Conservation (phyloP, 2,888 invertebrate species). For the Dorcus parallelipipedus region DNA sequence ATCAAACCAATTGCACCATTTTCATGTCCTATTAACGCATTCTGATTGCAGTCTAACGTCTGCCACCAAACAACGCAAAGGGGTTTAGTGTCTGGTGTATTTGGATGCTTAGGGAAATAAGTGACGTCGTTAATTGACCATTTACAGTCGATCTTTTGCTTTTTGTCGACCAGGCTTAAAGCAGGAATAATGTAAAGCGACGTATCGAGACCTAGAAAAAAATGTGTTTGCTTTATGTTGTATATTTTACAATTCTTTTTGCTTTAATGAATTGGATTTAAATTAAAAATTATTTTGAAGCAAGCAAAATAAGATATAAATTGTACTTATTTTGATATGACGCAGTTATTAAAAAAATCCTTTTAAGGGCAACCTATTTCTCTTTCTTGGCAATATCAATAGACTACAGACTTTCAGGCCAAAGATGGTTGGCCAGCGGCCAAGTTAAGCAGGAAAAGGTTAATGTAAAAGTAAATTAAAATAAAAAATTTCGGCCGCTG, state of each 20-base stretch:
- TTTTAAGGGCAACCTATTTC: too few relatives aligned
- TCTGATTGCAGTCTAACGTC: constrained; percentile 67
- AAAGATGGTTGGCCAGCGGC: too few relatives aligned
- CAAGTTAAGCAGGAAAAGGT: too few relatives aligned
- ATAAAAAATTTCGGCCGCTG: too few relatives aligned
- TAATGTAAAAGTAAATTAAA: too few relatives aligned
- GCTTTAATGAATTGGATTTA: too few relatives aligned
- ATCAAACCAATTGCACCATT: constrained; percentile 59
- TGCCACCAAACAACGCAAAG: constrained; percentile 74
- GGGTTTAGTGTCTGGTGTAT: constrained; percentile 50
- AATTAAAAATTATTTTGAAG: too few relatives aligned
- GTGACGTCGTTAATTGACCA: constrained; percentile 60
- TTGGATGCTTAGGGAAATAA: constrained; percentile 46
- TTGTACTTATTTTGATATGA: too few relatives aligned
- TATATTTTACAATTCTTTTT: neutral
- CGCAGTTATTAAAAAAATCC: too few relatives aligned
- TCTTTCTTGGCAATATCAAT: too few relatives aligned
- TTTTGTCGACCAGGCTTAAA: constrained; percentile 55
- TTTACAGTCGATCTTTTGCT: constrained; percentile 53
- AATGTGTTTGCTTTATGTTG: neutral
- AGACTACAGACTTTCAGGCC: too few relatives aligned
- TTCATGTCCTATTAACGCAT: constrained; percentile 69
- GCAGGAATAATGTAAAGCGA: constrained; percentile 62
- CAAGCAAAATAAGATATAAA: too few relatives aligned
- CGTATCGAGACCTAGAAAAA: constrained; percentile 53